phyloP scores from a whole-genome alignment of 2,113 vertebrate genomes.

The Bubo bubo region DNA sequence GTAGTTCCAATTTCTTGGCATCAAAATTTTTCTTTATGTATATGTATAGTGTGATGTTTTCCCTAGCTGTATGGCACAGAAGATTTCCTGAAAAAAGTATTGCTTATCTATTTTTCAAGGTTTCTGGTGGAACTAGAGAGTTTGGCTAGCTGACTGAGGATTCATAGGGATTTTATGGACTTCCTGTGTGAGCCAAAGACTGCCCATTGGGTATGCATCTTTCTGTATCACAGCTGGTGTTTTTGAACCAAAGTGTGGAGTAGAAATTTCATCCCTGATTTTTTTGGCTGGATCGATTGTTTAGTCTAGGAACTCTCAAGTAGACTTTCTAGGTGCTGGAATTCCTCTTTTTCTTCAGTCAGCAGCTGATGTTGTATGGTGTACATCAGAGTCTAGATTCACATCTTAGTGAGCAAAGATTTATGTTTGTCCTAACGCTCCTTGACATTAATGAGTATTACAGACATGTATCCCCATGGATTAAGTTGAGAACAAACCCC shows the following conservation, averaged over 20 bases:
- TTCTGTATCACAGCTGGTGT: conserved; percentile 43
- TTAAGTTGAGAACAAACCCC: conserved; percentile 54
- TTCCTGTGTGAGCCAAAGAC: not conserved
- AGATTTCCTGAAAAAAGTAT: not conserved
- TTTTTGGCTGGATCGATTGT: conserved; percentile 67
- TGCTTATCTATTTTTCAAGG: conserved; percentile 8
- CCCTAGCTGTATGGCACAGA: not conserved
- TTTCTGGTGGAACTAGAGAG: conserved; percentile 8
- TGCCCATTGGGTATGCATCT: not conserved
- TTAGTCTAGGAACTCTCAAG: conserved; percentile 68
- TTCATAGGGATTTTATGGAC: not conserved
- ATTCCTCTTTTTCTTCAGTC: conserved; percentile 66
- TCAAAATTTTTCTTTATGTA: not conserved
- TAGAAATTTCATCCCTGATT: conserved; percentile 66
- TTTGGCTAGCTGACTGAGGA: not conserved
- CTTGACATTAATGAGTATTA: conserved; percentile 59
- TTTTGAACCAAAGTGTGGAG: conserved; percentile 31
- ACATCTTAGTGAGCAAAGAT: conserved; percentile 50
- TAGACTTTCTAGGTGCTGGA: conserved; percentile 65
- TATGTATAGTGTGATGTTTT: not conserved
- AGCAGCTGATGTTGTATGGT: conserved; percentile 56
- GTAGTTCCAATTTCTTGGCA: conserved; percentile 43
- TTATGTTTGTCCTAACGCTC: conserved; percentile 29
- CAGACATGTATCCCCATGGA: conserved; percentile 50
- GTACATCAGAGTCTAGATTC: conserved; percentile 53